A percentile compares a stretch with the other conserved stretches of the same genome.
phyloP scores from a whole-genome alignment of 1,140 invertebrate genomes.

The Brachionus plicatilis region DNA sequence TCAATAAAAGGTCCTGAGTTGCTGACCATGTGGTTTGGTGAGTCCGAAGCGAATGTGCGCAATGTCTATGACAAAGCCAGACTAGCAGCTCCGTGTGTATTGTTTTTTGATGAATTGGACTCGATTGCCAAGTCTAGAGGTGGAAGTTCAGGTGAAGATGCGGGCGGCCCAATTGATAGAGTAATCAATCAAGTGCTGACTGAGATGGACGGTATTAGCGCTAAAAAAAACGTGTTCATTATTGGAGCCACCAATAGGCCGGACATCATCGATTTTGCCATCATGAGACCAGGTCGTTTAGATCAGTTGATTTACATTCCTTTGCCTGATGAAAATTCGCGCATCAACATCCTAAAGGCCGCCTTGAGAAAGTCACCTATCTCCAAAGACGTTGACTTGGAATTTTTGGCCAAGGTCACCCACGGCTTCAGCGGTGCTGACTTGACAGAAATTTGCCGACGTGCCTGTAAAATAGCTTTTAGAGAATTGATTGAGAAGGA shows the following conservation, averaged over 20 bases:
- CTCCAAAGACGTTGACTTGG: slow-evolving; percentile 85
- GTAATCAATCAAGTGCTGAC: slow-evolving; percentile 99
- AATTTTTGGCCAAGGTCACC: slow-evolving; percentile 89
- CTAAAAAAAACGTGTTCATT: slow-evolving; percentile 98
- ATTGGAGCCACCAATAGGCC: slow-evolving; percentile 88
- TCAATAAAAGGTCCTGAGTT: slow-evolving; percentile 98
- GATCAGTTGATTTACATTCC: slow-evolving; percentile 99
- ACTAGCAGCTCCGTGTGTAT: slow-evolving; percentile 95
- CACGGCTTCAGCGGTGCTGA: slow-evolving; percentile 97
- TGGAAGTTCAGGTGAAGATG: slow-evolving; percentile 88
- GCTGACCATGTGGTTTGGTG: slow-evolving; percentile 99
- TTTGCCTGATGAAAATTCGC: slow-evolving; percentile 93
- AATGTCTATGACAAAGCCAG: slow-evolving; percentile 99
- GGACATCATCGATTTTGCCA: slow-evolving; percentile 98
- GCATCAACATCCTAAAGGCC: slow-evolving; percentile 86
- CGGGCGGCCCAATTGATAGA: slow-evolving; percentile 87
- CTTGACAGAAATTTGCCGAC: slow-evolving; percentile 97
- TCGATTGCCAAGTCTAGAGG: slow-evolving; percentile 96
- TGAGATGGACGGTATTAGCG: slow-evolving; percentile 99
- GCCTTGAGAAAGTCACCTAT: slow-evolving; percentile 95
- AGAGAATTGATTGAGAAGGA: slow-evolving; percentile 94
- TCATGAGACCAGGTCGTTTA: slow-evolving; percentile 90
- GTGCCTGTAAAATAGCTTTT: slow-evolving; percentile 97
- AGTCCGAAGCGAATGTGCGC: slow-evolving; percentile 97
- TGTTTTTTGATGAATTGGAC: slow-evolving; percentile 99